Evolutionary conservation across 2,113 vertebrate genomes (phyloP).

Genomic region (Tretioscincus oriximinensis): DNA sequence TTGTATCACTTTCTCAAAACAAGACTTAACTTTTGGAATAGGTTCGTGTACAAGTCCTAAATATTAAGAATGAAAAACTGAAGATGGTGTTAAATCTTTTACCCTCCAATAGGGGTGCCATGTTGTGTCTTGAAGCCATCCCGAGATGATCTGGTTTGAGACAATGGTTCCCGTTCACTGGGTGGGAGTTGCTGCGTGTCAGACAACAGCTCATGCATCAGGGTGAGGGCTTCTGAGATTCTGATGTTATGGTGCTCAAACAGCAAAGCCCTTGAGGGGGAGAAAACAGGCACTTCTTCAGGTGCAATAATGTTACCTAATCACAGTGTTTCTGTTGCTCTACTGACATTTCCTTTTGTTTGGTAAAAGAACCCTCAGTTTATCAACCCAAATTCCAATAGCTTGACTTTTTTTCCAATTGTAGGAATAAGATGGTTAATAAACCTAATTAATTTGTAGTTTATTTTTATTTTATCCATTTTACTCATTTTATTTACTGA

Average conservation of each 20-base stretch:
- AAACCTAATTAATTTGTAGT: too few species aligned
- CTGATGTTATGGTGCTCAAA: constrained; percentile 81
- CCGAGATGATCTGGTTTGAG: constrained; percentile 27
- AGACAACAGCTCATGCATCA: constrained; percentile 79
- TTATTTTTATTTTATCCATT: too few species aligned
- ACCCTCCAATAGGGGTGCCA: constrained; percentile 55
- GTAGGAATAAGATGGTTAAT: too few species aligned
- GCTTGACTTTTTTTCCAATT: too few species aligned
- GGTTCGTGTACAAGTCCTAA: background rate
- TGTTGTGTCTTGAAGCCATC: background rate
- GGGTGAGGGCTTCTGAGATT: constrained; percentile 76
- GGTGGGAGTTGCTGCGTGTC: constrained; percentile 55
- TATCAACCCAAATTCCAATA: background rate
- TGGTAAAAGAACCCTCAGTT: background rate
- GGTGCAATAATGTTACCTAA: background rate
- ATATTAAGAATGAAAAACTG: background rate
- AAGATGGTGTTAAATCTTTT: constrained; percentile 1
- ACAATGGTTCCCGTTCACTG: background rate
- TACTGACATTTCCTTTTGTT: background rate
- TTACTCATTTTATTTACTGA: too few species aligned
- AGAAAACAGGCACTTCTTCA: constrained; percentile 17
- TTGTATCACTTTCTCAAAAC: too few species aligned
- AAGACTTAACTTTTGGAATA: too few species aligned
- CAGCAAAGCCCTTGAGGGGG: constrained; percentile 71
- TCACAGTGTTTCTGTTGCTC: background rate